Conservation (phyloP, 2,113 vertebrate genomes). For the Ciconia maguari region DNA sequence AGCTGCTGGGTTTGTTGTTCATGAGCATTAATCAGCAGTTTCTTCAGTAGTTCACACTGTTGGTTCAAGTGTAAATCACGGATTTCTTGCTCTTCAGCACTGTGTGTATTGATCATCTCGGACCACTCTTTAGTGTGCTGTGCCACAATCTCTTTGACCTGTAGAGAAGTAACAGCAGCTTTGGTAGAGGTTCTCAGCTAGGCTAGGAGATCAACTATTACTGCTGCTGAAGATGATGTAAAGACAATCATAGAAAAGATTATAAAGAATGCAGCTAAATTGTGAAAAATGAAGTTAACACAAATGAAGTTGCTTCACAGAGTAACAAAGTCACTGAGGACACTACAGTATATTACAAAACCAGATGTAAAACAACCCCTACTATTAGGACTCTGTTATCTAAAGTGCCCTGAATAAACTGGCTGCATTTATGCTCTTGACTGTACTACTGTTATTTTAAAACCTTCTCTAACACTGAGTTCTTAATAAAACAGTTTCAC, state of each 20-base stretch:
- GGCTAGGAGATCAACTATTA: neutral
- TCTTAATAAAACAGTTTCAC: neutral
- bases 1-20: constrained; percentile 94
- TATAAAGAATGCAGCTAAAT: neutral
- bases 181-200: neutral
- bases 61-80: constrained; percentile 90
- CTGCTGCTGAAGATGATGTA: neutral
- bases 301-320: neutral
- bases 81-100: constrained; percentile 89
- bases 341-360: neutral
- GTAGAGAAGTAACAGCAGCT: neutral
- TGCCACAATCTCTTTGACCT: constrained; percentile 96
- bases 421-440: neutral
- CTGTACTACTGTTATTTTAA: neutral
- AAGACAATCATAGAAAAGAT: neutral
- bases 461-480: neutral
- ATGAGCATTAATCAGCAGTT: constrained; percentile 85
- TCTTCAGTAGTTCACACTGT: constrained; percentile 92
- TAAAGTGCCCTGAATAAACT: neutral
- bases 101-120: constrained; percentile 90
- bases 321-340: neutral
- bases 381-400: neutral
- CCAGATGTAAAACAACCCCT: neutral
- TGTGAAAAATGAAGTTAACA: neutral
- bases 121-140: constrained; percentile 99